Conservation (phyloP, 2,888 invertebrate genomes). For the Melangyna quadrimaculata region DNA sequence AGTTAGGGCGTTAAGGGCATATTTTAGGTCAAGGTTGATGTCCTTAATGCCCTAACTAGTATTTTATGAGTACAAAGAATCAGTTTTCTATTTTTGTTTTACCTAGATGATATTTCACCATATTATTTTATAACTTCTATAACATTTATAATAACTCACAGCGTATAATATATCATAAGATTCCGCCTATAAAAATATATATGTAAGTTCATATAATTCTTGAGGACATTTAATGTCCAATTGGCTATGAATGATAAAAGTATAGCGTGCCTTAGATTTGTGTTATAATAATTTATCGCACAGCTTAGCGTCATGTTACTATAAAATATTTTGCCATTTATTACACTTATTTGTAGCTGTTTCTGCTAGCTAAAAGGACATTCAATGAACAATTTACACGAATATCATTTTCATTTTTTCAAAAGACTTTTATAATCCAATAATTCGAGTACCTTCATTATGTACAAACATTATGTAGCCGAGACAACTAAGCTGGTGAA, state of each 20-base stretch:
- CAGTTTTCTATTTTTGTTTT: background rate
- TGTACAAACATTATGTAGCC: background rate
- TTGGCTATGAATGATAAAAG: slow-evolving; percentile 11
- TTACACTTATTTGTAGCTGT: background rate
- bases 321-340: slow-evolving; percentile 7
- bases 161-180: background rate
- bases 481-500: background rate
- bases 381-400: background rate
- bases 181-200: background rate
- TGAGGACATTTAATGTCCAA: slow-evolving; percentile 22
- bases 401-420: background rate
- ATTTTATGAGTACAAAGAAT: background rate
- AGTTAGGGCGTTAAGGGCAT: too few relatives aligned
- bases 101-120: background rate
- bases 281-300: slow-evolving; percentile 11
- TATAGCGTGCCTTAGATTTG: slow-evolving; percentile 10
- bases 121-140: background rate
- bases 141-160: background rate
- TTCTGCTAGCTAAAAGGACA: background rate
- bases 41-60: too few relatives aligned
- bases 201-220: background rate
- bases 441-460: background rate
- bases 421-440: background rate
- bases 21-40: too few relatives aligned
- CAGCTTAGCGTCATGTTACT: slow-evolving; percentile 18